Percentiles rank a stretch among this genome's conserved stretches.
These are phyloP conservation scores for Acropternis orthonyx DNA, from an alignment of 2,797 vertebrate genomes.

Conservation along the genomic window DNA sequence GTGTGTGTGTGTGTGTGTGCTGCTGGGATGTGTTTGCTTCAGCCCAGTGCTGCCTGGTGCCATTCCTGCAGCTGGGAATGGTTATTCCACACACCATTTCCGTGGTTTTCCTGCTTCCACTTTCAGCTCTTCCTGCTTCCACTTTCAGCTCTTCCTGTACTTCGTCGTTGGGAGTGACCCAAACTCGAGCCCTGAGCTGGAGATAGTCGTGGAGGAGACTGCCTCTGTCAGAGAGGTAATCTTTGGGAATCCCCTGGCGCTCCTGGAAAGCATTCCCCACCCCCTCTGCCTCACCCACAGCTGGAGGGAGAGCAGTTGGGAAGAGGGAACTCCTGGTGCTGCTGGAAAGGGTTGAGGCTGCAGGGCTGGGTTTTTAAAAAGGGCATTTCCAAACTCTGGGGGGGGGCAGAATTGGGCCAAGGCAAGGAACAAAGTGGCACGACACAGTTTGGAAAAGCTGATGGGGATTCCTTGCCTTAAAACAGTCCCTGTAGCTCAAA, in stretches of 20 bases:
- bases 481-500: neutral
- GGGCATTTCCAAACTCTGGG: neutral
- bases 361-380: neutral
- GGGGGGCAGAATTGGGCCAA: neutral
- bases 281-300: accelerated
- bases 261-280: neutral
- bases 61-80: neutral
- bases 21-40: neutral
- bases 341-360: neutral
- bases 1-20: too few species aligned
- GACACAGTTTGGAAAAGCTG: neutral
- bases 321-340: neutral
- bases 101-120: neutral
- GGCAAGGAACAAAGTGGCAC: neutral
- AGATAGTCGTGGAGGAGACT: slow-evolving; percentile 86
- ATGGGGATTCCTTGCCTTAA: neutral
- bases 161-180: slow-evolving; percentile 80
- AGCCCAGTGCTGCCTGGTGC: neutral
- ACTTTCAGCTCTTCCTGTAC: slow-evolving; percentile 86
- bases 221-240: slow-evolving; percentile 85
- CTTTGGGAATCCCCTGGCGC: neutral
- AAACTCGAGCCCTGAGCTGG: slow-evolving; percentile 81
- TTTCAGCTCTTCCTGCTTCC: slow-evolving; percentile 84
- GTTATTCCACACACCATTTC: neutral
- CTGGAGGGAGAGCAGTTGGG: neutral